Evolutionary conservation across 1,140 invertebrate genomes (phyloP), one percentile per base, ranked within the genome.

Genomic region (Pogonognathellus flavescens): DNA sequence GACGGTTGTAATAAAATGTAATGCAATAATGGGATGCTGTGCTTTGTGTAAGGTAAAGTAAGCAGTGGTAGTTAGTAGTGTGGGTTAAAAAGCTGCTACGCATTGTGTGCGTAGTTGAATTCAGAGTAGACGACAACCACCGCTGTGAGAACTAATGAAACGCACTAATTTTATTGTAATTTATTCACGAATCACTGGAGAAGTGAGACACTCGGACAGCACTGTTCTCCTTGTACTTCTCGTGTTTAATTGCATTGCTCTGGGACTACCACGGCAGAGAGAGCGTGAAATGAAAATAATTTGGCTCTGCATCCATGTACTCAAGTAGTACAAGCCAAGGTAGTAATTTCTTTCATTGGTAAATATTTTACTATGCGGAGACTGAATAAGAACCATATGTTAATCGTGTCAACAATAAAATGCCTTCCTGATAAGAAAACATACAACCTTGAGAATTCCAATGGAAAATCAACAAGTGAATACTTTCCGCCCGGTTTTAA

Each of bases 71-170:
- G 31, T 1, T 3, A 41, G 31, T 1, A 41, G 31, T 41, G 6
- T 41, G 31, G 31, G 31, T 41, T 41, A 6, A 41, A 41, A 41
- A 41, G 31, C 62, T 66, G 14, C 22, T 66, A 25, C 25, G 13
- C 20, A 66, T 66, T 55, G 53, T 13, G 2, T 11, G 60, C 11
- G 14, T 13, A 41, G 4, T 13, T 41, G 16, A 31, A 80, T 52
- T 80, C 52, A 50, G 50, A 82, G 5, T 3, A 22, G 50, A 41
- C 66, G 62, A 84, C 83, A 70, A 72, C 83, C 70, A 84, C 70
- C 83, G 83, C 83, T 84, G 83, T 84, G 83, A 84, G 62, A 84
- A 84, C 80, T 84, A 84, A 84, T 84, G 83, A 84, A 84, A 84
- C 80, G 22, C 53, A 84, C 72, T 84, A 80, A 84, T 84, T 84